Conservation (phyloP, 2,113 vertebrate species). For the Trichechus manatus region DNA sequence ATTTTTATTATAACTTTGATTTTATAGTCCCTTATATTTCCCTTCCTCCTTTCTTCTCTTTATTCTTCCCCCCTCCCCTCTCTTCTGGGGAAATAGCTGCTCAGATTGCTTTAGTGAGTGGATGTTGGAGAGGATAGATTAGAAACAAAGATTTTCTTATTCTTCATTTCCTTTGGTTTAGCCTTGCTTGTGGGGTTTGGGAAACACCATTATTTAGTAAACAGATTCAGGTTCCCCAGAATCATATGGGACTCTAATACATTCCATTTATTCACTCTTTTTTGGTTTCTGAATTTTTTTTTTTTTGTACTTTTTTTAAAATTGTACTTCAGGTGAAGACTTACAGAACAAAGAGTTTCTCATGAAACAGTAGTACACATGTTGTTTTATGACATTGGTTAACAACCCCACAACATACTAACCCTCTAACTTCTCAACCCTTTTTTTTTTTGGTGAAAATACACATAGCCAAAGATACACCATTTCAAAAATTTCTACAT, state of each 20-base stretch:
- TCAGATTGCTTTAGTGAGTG: background rate
- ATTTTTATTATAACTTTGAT: background rate
- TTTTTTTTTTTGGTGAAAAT: too few relatives aligned
- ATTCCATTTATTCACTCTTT: background rate
- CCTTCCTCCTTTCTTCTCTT: background rate
- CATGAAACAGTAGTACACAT: too few relatives aligned
- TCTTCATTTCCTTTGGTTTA: background rate
- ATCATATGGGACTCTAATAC: background rate
- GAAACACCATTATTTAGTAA: background rate
- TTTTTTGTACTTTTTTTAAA: too few relatives aligned
- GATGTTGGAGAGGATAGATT: background rate
- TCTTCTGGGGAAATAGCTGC: background rate
- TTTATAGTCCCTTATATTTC: background rate
- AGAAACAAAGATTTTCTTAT: background rate
- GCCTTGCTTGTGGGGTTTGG: background rate
- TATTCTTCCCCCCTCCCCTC: background rate
- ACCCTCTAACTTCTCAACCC: too few relatives aligned
- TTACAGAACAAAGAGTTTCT: too few relatives aligned
- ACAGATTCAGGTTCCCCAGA: background rate
- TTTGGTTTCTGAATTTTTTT: too few relatives aligned
- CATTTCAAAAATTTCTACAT: too few relatives aligned
- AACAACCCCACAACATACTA: too few relatives aligned
- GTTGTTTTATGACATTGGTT: too few relatives aligned
- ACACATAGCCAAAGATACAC: too few relatives aligned
- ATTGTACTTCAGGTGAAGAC: too few relatives aligned